phyloP scores from a whole-genome alignment of 2,888 invertebrate genomes.

The Platynereis dumerilii region DNA sequence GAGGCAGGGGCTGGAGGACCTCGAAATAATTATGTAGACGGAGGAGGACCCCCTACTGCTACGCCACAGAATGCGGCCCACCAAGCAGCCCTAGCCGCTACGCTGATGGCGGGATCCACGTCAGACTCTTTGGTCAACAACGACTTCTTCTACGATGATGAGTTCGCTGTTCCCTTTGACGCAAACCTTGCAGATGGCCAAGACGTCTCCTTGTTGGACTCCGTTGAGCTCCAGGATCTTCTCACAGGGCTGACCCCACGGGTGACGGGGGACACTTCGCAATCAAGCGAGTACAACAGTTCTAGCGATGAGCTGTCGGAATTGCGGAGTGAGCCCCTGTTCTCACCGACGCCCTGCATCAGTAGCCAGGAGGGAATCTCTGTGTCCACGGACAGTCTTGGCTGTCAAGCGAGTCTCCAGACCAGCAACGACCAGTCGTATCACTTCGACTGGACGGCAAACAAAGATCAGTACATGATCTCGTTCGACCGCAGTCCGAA shows the following conservation, averaged over 20 bases:
- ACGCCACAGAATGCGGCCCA: conserved; percentile 4
- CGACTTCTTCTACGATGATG: conserved; percentile 62
- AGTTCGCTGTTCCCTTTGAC: conserved; percentile 51
- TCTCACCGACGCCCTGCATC: conserved; percentile 28
- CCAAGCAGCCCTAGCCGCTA: conserved; percentile 5
- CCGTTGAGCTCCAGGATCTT: conserved; percentile 26
- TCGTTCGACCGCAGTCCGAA: conserved; percentile 35
- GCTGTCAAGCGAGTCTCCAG: conserved; percentile 8
- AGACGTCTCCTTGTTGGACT: conserved; percentile 24
- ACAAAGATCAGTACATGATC: conserved; percentile 38
- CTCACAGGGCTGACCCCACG: conserved; percentile 22
- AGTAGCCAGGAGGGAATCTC: neutral
- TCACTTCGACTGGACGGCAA: conserved; percentile 32
- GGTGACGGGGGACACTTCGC: conserved; percentile 13
- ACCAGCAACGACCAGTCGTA: conserved; percentile 21
- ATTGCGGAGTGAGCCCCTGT: conserved; percentile 32
- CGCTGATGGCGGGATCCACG: conserved; percentile 20
- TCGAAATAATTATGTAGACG: too few species aligned
- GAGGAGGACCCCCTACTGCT: too few species aligned
- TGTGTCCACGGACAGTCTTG: conserved; percentile 21
- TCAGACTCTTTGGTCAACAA: conserved; percentile 54
- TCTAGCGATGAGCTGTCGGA: conserved; percentile 34
- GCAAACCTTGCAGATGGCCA: conserved; percentile 33
- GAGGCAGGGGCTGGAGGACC: too few species aligned
- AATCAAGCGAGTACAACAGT: conserved; percentile 15